These are phyloP conservation scores for Hypomesus transpacificus DNA, from an alignment of 2,113 vertebrate genomes.

Conservation along the genomic window DNA sequence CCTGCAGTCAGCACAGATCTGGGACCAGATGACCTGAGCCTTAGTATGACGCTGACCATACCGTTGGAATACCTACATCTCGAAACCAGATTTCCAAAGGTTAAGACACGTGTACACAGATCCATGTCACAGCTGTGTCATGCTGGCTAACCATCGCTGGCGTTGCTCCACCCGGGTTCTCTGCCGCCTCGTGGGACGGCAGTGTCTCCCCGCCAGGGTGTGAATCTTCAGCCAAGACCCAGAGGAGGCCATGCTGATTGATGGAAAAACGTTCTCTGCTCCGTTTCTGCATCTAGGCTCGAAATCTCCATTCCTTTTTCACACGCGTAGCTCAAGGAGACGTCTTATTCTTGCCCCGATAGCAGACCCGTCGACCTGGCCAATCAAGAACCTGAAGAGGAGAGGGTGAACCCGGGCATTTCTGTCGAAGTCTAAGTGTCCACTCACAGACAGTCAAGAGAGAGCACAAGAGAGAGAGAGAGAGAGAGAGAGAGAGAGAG, in stretches of 20 bases:
- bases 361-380: constrained; percentile 46
- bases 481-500: background rate
- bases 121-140: background rate
- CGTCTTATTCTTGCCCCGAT: constrained; percentile 12
- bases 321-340: constrained; percentile 14
- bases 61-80: too few relatives aligned
- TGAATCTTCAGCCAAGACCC: constrained; percentile 2
- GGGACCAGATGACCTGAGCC: too few relatives aligned
- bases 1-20: constrained; percentile 5
- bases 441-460: background rate
- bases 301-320: constrained; percentile 26
- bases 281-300: constrained; percentile 46
- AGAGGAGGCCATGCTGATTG: constrained; percentile 45
- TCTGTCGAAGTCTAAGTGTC: constrained; percentile 14
- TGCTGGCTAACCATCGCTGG: background rate
- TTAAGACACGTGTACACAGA: too few relatives aligned
- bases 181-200: too few relatives aligned
- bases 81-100: too few relatives aligned
- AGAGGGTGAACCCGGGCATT: constrained; percentile 18
- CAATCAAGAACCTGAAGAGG: constrained; percentile 35
- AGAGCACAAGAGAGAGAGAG: background rate
- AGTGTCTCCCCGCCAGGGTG: constrained; percentile 3
- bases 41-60: too few relatives aligned
- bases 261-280: constrained; percentile 39
- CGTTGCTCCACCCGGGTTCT: too few relatives aligned